phyloP scores from a whole-genome alignment of 2,797 vertebrate species.

The Pseudochirops cupreus region DNA sequence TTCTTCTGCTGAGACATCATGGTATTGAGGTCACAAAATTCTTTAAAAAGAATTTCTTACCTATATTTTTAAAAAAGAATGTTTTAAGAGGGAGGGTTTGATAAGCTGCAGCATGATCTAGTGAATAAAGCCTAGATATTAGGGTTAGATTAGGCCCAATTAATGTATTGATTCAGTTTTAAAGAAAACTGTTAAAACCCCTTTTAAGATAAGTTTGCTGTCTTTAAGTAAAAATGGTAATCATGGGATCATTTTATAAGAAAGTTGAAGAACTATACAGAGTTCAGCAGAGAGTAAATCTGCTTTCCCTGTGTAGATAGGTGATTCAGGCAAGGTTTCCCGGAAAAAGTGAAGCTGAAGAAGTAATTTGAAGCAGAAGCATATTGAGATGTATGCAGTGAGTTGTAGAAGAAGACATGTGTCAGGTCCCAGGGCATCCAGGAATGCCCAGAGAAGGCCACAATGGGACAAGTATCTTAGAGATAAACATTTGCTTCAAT shows the following conservation, averaged over 20 bases:
- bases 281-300: constrained; percentile 45
- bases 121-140: background rate
- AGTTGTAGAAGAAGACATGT: background rate
- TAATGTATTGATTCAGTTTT: constrained; percentile 29
- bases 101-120: background rate
- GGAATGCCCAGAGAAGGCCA: constrained; percentile 12
- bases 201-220: constrained; percentile 37
- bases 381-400: background rate
- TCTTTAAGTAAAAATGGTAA: constrained; percentile 55
- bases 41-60: constrained; percentile 36
- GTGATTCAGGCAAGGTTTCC: background rate
- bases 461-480: background rate
- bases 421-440: background rate
- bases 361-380: background rate
- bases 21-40: constrained; percentile 37
- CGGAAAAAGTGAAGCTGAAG: constrained; percentile 3
- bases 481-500: constrained; percentile 9
- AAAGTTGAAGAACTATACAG: constrained; percentile 28
- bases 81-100: background rate
- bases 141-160: background rate
- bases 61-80: constrained; percentile 27
- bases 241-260: constrained; percentile 31
- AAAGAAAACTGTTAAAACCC: constrained; percentile 18
- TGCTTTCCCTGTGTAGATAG: constrained; percentile 16
- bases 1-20: constrained; percentile 39